Evolutionary conservation across 2,797 vertebrate genomes (phyloP).

Genomic region (Mionectes olivaceus): DNA sequence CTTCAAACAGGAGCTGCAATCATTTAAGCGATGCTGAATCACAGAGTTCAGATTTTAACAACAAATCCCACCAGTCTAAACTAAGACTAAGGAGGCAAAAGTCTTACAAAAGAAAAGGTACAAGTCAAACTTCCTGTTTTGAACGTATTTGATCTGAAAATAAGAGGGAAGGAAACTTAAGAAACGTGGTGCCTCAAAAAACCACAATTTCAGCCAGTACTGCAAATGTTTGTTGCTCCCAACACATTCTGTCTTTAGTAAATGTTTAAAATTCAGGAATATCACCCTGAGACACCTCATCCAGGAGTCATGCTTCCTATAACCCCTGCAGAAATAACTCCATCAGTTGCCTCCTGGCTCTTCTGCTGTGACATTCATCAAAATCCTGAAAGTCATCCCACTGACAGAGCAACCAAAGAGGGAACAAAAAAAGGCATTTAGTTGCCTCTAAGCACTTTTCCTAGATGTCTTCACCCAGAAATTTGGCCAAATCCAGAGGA

Average conservation of each 20-base stretch:
- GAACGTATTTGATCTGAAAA: slow-evolving; percentile 52
- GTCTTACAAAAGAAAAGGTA: slow-evolving; percentile 59
- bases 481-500: neutral
- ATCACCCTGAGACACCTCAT: neutral
- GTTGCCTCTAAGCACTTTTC: neutral
- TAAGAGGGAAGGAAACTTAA: slow-evolving; percentile 61
- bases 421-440: neutral
- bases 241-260: neutral
- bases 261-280: neutral
- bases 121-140: slow-evolving; percentile 68
- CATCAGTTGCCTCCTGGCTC: neutral
- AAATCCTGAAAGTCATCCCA: neutral
- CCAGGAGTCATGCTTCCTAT: neutral
- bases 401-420: neutral
- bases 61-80: neutral
- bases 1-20: neutral
- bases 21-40: neutral
- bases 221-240: neutral
- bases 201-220: slow-evolving; percentile 1
- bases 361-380: neutral
- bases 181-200: slow-evolving; percentile 30
- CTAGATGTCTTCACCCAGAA: neutral
- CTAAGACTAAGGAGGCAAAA: neutral
- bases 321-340: neutral
- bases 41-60: neutral